A percentile compares a stretch with the other conserved stretches of the same genome.
phyloP scores from a whole-genome alignment of 2,888 invertebrate genomes.

The Aphidoletes aphidimyza region DNA sequence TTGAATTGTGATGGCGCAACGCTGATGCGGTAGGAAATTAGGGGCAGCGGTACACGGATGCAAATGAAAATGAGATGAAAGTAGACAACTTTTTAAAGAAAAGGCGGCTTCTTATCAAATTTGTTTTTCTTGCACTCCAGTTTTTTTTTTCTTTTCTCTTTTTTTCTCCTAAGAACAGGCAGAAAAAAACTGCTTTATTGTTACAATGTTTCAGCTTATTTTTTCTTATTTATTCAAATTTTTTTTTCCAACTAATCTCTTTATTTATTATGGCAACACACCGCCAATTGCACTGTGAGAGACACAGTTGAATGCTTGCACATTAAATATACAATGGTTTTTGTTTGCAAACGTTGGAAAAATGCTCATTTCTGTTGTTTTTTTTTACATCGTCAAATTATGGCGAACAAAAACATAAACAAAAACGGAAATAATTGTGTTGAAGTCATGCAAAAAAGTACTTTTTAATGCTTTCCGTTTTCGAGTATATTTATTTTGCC shows the following conservation, averaged over 20 bases:
- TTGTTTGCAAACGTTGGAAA: constrained; percentile 37
- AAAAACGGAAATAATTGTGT: constrained; percentile 10
- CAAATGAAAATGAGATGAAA: no score
- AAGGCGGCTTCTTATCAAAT: background rate
- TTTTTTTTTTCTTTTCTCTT: background rate
- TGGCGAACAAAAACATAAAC: no score
- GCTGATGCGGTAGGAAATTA: constrained; percentile 8
- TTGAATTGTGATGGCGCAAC: no score
- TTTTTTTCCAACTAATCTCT: constrained; percentile 34
- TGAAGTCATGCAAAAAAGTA: background rate
- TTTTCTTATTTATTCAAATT: constrained; percentile 10
- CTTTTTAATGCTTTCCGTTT: background rate
- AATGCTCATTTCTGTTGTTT: background rate
- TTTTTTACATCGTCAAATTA: no score
- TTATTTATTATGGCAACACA: constrained; percentile 15
- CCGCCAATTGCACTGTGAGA: background rate
- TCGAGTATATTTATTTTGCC: constrained; percentile 16
- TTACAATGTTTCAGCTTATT: background rate
- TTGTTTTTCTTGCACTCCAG: constrained; percentile 28
- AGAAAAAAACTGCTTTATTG: background rate
- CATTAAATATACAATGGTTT: background rate
- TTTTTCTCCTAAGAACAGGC: background rate
- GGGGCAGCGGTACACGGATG: no score
- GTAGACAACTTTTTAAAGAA: background rate
- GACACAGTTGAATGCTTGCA: background rate